phyloP scores from a whole-genome alignment of 2,113 vertebrate species.

The Ammodytes marinus region DNA sequence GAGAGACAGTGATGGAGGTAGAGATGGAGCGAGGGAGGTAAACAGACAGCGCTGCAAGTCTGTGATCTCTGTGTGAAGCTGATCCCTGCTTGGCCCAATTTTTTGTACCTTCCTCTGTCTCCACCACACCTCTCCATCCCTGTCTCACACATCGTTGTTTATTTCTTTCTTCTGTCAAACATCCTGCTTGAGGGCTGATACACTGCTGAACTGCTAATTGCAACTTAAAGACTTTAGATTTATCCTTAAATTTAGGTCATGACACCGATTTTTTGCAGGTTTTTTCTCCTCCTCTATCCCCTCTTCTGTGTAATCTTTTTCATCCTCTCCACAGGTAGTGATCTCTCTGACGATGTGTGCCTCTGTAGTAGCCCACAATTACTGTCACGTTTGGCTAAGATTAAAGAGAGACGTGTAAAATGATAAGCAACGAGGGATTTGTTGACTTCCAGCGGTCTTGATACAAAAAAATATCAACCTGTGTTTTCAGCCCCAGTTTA shows the following conservation, averaged over 20 bases:
- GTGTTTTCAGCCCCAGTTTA: background rate
- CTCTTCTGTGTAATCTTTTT: constrained; percentile 42
- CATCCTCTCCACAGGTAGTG: constrained; percentile 60
- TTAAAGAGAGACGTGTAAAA: constrained; percentile 43
- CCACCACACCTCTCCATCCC: constrained; percentile 34
- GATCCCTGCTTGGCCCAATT: constrained; percentile 77
- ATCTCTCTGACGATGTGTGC: constrained; percentile 64
- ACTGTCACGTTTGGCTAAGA: constrained; percentile 62
- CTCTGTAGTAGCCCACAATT: constrained; percentile 58
- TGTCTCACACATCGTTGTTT: constrained; percentile 11
- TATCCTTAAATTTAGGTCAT: constrained; percentile 31
- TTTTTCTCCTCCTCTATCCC: constrained; percentile 36
- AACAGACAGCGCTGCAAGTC: constrained; percentile 40
- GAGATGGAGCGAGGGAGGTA: constrained; percentile 58
- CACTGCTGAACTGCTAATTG: background rate
- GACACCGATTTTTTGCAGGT: constrained; percentile 15
- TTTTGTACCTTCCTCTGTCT: constrained; percentile 58
- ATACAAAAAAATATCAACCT: background rate
- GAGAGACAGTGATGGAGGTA: constrained; percentile 62
- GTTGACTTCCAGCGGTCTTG: constrained; percentile 10
- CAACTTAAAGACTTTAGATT: constrained; percentile 21
- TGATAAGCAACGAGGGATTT: constrained; percentile 52
- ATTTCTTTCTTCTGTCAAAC: constrained; percentile 13
- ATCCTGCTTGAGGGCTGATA: constrained; percentile 12
- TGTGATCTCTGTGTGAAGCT: constrained; percentile 70